A percentile compares a stretch with the other conserved stretches of the same genome.
Evolutionary conservation across 2,113 vertebrate species (phyloP).

Genomic region (Tetrao urogallus): DNA sequence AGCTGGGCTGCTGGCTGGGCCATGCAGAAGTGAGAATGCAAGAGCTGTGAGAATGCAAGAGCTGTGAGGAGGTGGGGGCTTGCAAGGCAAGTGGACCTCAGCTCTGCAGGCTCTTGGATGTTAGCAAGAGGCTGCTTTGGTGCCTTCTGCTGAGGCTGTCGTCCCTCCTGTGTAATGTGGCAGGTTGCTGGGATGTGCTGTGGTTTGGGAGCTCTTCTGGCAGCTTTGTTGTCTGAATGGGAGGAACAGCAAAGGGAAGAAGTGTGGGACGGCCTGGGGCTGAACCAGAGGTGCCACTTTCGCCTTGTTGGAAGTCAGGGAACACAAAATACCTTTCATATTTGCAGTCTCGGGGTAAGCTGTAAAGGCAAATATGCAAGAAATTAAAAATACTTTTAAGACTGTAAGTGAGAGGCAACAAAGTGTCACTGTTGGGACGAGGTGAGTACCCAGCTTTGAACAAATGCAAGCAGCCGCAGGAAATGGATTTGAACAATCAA

Average conservation of each 20-base stretch:
- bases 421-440: not conserved
- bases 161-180: not conserved
- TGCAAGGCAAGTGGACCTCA: rapidly evolving
- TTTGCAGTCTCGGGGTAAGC: not conserved
- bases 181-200: rapidly evolving
- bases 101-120: rapidly evolving
- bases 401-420: not conserved
- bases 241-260: not conserved
- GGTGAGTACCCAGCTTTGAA: not conserved
- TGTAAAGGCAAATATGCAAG: not conserved
- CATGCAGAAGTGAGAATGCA: not conserved
- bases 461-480: conserved; percentile 2
- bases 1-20: not conserved
- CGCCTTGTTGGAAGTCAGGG: not conserved
- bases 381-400: not conserved
- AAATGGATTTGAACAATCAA: conserved; percentile 1
- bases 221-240: not conserved
- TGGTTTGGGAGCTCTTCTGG: not conserved
- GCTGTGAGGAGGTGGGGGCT: not conserved
- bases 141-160: not conserved
- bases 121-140: rapidly evolving
- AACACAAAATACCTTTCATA: not conserved
- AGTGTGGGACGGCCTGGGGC: not conserved
- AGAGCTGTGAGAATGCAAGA: not conserved
- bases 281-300: not conserved